phyloP scores from a whole-genome alignment of 2,888 invertebrate species.

The Dorcus hopei region DNA sequence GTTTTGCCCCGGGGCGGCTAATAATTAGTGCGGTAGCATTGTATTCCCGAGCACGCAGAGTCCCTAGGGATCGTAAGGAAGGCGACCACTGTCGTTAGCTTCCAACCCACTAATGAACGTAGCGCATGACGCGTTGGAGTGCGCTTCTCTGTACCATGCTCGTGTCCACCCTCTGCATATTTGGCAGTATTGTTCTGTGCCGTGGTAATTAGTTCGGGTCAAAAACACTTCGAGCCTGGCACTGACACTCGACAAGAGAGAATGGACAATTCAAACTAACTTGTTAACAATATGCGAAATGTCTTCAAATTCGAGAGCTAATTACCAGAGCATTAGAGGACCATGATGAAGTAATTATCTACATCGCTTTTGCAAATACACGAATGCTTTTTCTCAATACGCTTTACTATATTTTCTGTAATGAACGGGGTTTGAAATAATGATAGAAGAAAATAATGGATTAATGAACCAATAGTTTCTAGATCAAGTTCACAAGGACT shows the following conservation, averaged over 20 bases:
- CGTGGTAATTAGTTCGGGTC: constrained; percentile 13
- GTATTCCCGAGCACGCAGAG: constrained; percentile 28
- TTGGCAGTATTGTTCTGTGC: constrained; percentile 14
- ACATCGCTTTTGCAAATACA: too few relatives aligned
- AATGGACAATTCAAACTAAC: not conserved
- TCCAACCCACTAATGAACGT: constrained; percentile 18
- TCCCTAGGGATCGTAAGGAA: constrained; percentile 18
- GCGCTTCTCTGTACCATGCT: constrained; percentile 14
- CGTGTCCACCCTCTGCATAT: constrained; percentile 13
- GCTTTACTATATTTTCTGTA: too few relatives aligned
- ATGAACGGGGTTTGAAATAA: too few relatives aligned
- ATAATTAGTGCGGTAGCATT: constrained; percentile 12
- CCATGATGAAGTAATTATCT: too few relatives aligned
- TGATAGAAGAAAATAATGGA: too few relatives aligned
- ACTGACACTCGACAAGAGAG: constrained; percentile 3
- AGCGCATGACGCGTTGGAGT: constrained; percentile 16
- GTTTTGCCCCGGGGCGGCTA: constrained; percentile 10
- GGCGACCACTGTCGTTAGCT: constrained; percentile 11
- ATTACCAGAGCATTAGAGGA: too few relatives aligned
- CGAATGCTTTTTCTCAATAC: too few relatives aligned
- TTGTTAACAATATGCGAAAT: too few relatives aligned
- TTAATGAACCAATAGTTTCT: too few relatives aligned
- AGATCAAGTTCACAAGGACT: too few relatives aligned
- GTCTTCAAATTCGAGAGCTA: too few relatives aligned
- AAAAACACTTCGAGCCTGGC: constrained; percentile 2